Percentiles rank a stretch among this genome's conserved stretches.
These are phyloP conservation scores for Coilia nasus DNA, from an alignment of 2,797 vertebrate genomes.

Conservation along the genomic window DNA sequence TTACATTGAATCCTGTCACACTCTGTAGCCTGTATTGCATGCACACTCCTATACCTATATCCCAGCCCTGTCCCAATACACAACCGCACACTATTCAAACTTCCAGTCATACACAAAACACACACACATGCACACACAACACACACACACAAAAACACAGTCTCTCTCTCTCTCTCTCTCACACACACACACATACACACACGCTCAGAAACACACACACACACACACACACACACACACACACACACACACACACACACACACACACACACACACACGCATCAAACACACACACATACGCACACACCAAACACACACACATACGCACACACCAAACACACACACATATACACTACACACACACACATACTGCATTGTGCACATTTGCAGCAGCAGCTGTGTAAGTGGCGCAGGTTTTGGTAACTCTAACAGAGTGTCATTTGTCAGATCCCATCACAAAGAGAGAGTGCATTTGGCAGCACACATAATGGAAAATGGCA, in stretches of 20 bases:
- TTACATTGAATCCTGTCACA: constrained; percentile 10
- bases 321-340: too few species aligned
- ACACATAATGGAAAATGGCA: not conserved
- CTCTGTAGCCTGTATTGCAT: not conserved
- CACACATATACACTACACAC: too few species aligned
- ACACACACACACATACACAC: not conserved
- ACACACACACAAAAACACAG: not conserved
- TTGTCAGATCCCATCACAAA: not conserved
- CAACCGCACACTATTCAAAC: too few species aligned
- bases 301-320: not conserved
- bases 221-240: too few species aligned
- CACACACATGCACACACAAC: not conserved
- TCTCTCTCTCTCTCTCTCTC: not conserved
- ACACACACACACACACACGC: not conserved
- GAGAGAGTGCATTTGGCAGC: not conserved
- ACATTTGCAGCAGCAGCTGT: constrained; percentile 1
- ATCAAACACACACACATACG: not conserved
- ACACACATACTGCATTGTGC: not conserved
- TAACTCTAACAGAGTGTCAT: not conserved
- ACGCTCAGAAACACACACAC: not conserved
- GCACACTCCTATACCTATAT: not conserved
- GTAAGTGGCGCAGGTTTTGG: not conserved
- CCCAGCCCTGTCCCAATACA: too few species aligned
- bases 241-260: too few species aligned
- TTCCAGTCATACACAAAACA: not conserved